Base-by-base conservation (phyloP, 1,140 invertebrate species). In the Trichonephila inaurata region DNA sequence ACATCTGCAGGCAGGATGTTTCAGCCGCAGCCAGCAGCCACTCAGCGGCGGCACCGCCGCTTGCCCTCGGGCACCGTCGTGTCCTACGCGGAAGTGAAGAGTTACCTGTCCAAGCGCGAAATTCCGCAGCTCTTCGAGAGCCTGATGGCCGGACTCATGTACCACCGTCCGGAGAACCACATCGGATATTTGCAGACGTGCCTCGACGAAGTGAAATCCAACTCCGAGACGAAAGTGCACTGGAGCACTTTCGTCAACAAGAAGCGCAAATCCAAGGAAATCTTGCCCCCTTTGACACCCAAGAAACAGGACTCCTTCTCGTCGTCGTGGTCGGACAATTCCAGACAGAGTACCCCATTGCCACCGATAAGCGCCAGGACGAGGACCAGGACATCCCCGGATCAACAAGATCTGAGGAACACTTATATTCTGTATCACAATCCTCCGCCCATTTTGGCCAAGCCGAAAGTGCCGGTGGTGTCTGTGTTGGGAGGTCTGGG, bases 81-180 rank as follows among this genome's bases (percentile, higher is more conserved):
- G 58, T 91, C 88, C 19, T 94, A 94, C 89, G 89, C 94, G 89
- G 94, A 94, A 91, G 94, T 94, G 18, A 91, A 91, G 69, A 82
- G 7, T 21, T 94, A 94, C 87, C 89, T 94, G 8, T 91, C 94
- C 51, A 86, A 91, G 83, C 81, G 89, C 16, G 94, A 94, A 33
- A 94, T 94, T 21, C 94, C 94, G 10, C 89, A 94, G 44, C 83
- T 94, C 12, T 94, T 94, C 66, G 89, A 91, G 28, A 91, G 89
- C 77, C 69, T 94, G 18, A 94, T 94, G 94, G 94, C 94, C 24
- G 94, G 94, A 69, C 89, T 94, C 14, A 94, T 94, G 94, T 94
- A 94, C 44, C 89, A 94, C 85, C 77, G 94, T 64, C 94, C 94
- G 18, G 94, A 94, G 28, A 91, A 94, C 85, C 94, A 94, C 94